These are phyloP conservation scores for Idaea biselata DNA, from an alignment of 2,888 invertebrate genomes.

Conservation along the genomic window DNA sequence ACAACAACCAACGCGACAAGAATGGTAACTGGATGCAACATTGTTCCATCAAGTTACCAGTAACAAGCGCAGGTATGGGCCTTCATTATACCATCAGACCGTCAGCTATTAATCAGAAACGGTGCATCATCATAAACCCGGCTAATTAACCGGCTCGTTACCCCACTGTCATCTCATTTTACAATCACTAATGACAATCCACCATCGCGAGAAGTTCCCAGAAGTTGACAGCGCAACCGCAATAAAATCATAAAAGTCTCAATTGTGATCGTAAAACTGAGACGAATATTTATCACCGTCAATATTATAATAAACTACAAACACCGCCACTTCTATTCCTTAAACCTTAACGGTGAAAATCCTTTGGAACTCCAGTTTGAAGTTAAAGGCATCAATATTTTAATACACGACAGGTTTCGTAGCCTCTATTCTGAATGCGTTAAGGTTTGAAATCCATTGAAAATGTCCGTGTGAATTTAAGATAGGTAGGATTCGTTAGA, in stretches of 20 bases:
- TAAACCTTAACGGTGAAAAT: neutral
- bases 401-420: neutral
- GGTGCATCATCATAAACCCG: slow-evolving; percentile 44
- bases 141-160: slow-evolving; percentile 67
- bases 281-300: slow-evolving; percentile 42
- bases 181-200: slow-evolving; percentile 70
- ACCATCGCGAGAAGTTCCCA: slow-evolving; percentile 53
- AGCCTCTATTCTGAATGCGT: neutral
- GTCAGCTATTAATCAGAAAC: slow-evolving; percentile 27
- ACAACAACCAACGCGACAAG: too few species aligned
- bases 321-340: neutral
- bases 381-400: slow-evolving; percentile 26
- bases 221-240: slow-evolving; percentile 69
- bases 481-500: slow-evolving; percentile 43
- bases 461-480: slow-evolving; percentile 24
- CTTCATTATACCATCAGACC: slow-evolving; percentile 15
- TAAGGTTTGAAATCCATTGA: neutral
- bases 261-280: slow-evolving; percentile 65
- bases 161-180: slow-evolving; percentile 68
- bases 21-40: too few species aligned
- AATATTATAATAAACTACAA: slow-evolving; percentile 4
- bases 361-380: neutral
- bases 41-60: neutral
- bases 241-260: slow-evolving; percentile 70
- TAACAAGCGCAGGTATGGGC: neutral